phyloP scores from a whole-genome alignment of 2,888 invertebrate species.

The Ochropleura plecta region DNA sequence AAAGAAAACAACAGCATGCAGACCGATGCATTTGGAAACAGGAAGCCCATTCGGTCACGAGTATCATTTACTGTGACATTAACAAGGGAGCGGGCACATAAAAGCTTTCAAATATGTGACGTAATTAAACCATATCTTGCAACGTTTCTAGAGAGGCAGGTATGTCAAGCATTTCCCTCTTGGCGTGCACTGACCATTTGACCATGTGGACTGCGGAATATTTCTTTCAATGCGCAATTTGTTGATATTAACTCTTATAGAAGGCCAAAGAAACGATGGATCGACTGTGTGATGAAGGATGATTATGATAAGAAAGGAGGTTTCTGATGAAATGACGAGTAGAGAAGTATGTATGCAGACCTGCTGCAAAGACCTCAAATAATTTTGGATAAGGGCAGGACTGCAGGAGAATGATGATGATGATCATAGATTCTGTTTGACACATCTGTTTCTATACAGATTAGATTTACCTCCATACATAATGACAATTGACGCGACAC shows the following conservation, averaged over 20 bases:
- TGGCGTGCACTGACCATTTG: constrained; percentile 25
- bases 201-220: constrained; percentile 13
- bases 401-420: too few relatives aligned
- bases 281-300: too few relatives aligned
- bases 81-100: constrained; percentile 42
- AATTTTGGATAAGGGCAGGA: too few relatives aligned
- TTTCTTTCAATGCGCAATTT: constrained; percentile 22
- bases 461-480: too few relatives aligned
- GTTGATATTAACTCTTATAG: neutral
- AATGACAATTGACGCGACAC: too few relatives aligned
- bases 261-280: too few relatives aligned
- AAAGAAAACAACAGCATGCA: neutral
- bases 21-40: constrained; percentile 32
- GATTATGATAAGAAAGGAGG: too few relatives aligned
- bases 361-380: too few relatives aligned
- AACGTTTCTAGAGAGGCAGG: constrained; percentile 33
- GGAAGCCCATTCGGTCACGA: constrained; percentile 49
- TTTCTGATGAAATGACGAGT: too few relatives aligned
- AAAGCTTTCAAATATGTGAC: constrained; percentile 56
- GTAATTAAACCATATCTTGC: constrained; percentile 53
- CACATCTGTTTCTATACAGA: too few relatives aligned
- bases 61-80: constrained; percentile 52
- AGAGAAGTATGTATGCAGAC: too few relatives aligned
- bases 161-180: constrained; percentile 53
- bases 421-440: too few relatives aligned